Evolutionary conservation across 2,888 invertebrate genomes (phyloP), one percentile per base, ranked within the genome.

Genomic region (Andrena haemorrhoa): DNA sequence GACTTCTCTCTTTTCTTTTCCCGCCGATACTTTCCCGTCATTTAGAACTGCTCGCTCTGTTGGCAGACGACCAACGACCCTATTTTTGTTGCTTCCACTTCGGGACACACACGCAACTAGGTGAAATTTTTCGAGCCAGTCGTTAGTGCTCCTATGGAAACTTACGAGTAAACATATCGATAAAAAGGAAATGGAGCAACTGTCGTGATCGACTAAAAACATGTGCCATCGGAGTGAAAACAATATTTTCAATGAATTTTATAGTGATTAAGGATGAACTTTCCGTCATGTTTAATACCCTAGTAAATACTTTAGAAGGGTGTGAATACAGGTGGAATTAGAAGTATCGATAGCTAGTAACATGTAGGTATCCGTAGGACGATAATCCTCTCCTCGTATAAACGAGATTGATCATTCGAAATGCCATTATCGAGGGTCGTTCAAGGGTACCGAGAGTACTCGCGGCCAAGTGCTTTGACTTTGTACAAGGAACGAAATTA

Each of bases 1-100:
- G 16, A 41, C 41, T 41, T 23, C 33, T 64, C 58, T 49, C 58
- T 35, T 61, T 61, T 75, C 69, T 70, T 77, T 56, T 56, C 10
- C 56, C 63, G 71, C 47, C 78, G 71, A 61, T 65, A 72, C 79
- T 79, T 80, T 72, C 71, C 61, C 71, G 66, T 31, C 56, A 53
- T 60, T 68, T 68, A 56, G 58, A 63, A 63, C 53, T 49, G 71
- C 47, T 58, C 63, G 35, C n/a, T 31, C 31, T 8, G 16, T 26
- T 49, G 65, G 77, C 76, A 26, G 26, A 10, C 20, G 2, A 26
- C 73, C 73, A 73, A 35, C 31, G 23, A 60, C 47, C 49, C 33
- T 63, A 63, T n/a, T 65, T 73, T 63, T 60, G 73, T 76, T 56
- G 65, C 60, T 73, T 53, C 56, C 33, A 1, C 8, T 20, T 47